phyloP scores from a whole-genome alignment of 2,113 vertebrate species.

The Aythya baeri region DNA sequence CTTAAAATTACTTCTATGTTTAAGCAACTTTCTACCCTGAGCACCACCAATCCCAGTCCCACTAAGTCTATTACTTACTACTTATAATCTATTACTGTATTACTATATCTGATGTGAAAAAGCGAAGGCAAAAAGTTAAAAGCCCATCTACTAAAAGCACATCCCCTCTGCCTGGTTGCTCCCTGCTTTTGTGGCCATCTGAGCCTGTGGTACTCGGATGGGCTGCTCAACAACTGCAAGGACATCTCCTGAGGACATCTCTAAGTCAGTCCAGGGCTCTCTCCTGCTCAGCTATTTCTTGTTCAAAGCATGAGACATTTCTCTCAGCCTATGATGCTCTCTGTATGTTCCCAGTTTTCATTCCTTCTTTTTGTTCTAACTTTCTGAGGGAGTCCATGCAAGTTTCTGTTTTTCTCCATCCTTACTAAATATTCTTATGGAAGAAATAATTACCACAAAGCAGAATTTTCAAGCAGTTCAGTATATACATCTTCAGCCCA shows the following conservation, averaged over 20 bases:
- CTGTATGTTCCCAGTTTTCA: neutral
- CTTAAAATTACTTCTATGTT: neutral
- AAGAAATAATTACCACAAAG: neutral
- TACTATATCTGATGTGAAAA: neutral
- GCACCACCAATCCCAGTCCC: neutral
- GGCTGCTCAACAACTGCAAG: neutral
- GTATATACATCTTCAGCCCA: neutral
- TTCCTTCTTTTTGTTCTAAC: neutral
- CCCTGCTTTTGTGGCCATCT: neutral
- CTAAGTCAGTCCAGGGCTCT: neutral
- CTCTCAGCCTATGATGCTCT: neutral
- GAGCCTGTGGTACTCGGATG: accelerated
- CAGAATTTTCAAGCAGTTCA: neutral
- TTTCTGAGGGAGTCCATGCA: neutral
- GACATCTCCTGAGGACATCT: neutral
- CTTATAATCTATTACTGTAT: no score
- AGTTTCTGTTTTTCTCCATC: neutral
- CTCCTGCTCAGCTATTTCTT: neutral
- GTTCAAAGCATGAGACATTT: neutral
- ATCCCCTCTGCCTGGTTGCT: neutral
- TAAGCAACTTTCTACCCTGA: neutral
- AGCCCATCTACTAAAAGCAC: neutral
- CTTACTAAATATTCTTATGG: neutral
- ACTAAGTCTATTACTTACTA: neutral
- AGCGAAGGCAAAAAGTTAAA: neutral